Conservation (phyloP, 2,888 invertebrate species). For the Eristalis pertinax region DNA sequence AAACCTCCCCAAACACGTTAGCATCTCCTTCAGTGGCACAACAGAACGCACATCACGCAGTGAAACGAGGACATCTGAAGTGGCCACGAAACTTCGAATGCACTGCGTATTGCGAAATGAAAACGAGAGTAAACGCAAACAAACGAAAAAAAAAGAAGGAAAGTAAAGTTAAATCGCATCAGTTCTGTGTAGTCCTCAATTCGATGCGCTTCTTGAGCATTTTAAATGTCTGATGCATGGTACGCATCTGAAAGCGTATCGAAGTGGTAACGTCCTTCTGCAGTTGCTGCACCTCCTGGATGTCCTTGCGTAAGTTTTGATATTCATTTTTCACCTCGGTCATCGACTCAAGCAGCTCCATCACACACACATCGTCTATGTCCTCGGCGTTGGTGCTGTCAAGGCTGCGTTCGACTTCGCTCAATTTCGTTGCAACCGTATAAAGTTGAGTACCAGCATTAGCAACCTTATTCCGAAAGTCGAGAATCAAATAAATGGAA, state of each 20-base stretch:
- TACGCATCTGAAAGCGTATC: constrained; percentile 86
- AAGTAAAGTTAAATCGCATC: background rate
- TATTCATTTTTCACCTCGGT: constrained; percentile 91
- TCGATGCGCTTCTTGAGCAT: constrained; percentile 87
- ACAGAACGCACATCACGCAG: background rate
- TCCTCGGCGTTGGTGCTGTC: constrained; percentile 76
- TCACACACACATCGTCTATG: constrained; percentile 85
- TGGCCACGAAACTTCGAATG: background rate
- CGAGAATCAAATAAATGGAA: background rate
- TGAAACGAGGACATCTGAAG: background rate
- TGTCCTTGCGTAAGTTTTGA: constrained; percentile 89
- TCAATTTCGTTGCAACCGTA: constrained; percentile 88
- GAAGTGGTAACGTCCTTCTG: constrained; percentile 89
- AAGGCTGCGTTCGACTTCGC: constrained; percentile 85
- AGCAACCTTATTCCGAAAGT: constrained; percentile 84
- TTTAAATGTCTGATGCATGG: constrained; percentile 88
- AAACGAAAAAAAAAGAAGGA: background rate
- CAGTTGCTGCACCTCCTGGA: constrained; percentile 90
- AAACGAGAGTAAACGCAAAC: background rate
- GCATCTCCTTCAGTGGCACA: background rate
- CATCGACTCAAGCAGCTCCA: constrained; percentile 88
- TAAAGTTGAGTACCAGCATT: constrained; percentile 88
- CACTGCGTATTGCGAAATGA: background rate
- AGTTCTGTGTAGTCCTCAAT: constrained; percentile 65
- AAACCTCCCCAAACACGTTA: background rate